Evolutionary conservation across 53 echinoderm and acorn worm species (phyloP), one percentile per base, ranked within the genome.

Genomic region (Luidia sarsii): DNA sequence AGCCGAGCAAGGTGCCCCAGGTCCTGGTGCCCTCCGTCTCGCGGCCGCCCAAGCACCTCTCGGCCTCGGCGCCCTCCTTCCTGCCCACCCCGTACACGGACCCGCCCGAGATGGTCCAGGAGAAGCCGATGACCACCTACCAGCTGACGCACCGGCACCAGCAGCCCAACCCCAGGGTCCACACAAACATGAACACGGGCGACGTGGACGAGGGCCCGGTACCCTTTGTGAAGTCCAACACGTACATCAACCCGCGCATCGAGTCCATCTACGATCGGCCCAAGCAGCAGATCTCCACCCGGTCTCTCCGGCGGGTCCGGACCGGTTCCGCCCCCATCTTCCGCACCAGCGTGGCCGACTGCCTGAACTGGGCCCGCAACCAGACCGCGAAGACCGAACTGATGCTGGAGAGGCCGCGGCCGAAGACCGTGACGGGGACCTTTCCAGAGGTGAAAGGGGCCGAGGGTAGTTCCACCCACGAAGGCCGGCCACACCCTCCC

Each of bases 171-270:
- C 87, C 85, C 20, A 77, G 32, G 15, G 65, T 99, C 13, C 68
- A 85, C 65, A 99, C 99, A 1, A 91, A 99, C 56, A 99, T 99
- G 99, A 91, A 89, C 75, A 99, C 99, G 2, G 99, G 99, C 13
- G 19, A 39, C 4, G 79, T 93, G 28, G 87, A 91, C 7, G 22
- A 31, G 4, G 39, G 62, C 11, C 87, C 87, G 0, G 41, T 94
- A 1, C 91, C 94, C 10, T 33, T 69, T 7, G 83, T 90, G 77
- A 91, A 85, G 49, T 83, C 94, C 2, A 80, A 89, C 64, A 36
- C 16, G 7, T 99, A 88, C 62, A 79, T 99, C 53, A 99, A 99
- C 54, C 91, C 94, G 0, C 80, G 71, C 50, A 75, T 87, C 8
- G 84, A 89, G 22, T 94, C 99, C 0, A 87, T 99, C 2, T 91